Base-by-base conservation (phyloP, 2,888 invertebrate species). In the Acleris cristana region DNA sequence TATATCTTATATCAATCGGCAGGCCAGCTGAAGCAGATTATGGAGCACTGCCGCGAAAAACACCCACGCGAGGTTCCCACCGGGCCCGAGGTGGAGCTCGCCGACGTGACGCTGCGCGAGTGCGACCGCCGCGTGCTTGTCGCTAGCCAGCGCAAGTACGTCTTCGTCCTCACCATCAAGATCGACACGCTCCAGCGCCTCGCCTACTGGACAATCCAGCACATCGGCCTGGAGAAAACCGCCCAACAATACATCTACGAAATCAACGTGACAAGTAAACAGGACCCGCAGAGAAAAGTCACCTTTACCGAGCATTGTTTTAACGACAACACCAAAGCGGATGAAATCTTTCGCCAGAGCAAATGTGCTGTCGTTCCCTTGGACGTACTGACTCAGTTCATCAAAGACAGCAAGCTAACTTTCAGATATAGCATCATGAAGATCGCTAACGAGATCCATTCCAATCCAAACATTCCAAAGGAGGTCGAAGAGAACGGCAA, bases 1-100 rank as follows among this genome's bases (percentile, higher is more conserved):
- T 85, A 83, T 90, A 92, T 70, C 89, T 89, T 72, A 86, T 87
- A 70, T 87, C 88, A 84, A 83, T 48, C 90, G 90, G 64, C 73
- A 0, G 65, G 87, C 63, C 86, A n/a, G 21, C 16, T 10, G 16
- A 23, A 23, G 16, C 44, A 56, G 5, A 8, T 56, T 21, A 2
- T 23, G 21, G 56, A 44, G 7, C 56, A 44, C 16, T 16, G 21
- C 23, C 21, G 21, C 21, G 44, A 44, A 8, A 40, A 16, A 16
- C 55, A 55, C n/a, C 16, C 21, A 19, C 19, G 85, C 76, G 81
- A 79, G 69, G 74, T 85, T 2, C 78, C 69, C 65, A 77, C 78
- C 16, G 86, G 87, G 69, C 71, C 81, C 10, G 88, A 89, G 45
- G 79, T 89, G 3, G 81, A 84, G 61, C 70, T 86, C 23, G 70